Conservation (phyloP, 2,888 invertebrate genomes). For the Cosmia pyralina region DNA sequence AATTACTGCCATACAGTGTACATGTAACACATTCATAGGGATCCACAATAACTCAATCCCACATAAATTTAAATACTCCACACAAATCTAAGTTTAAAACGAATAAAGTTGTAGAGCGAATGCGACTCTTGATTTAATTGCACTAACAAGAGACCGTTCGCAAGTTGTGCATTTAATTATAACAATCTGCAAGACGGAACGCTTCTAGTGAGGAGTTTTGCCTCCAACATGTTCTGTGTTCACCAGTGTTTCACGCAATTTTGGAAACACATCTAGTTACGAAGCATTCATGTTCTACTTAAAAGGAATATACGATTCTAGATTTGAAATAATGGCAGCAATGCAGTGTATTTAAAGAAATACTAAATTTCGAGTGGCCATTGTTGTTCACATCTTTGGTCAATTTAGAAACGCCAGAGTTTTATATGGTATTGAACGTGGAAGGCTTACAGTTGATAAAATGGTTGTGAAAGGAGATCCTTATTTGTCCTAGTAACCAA, state of each 20-base stretch:
- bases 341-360: background rate
- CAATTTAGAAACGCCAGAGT: no score
- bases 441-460: background rate
- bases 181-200: slow-evolving; percentile 69
- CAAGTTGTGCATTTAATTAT: slow-evolving; percentile 77
- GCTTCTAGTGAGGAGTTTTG: slow-evolving; percentile 58
- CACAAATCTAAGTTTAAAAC: slow-evolving; percentile 68
- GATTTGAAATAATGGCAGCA: background rate
- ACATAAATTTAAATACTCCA: slow-evolving; percentile 41
- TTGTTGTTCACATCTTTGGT: no score
- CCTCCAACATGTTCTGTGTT: slow-evolving; percentile 58
- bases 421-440: background rate
- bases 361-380: no score
- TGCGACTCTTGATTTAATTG: slow-evolving; percentile 76
- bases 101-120: slow-evolving; percentile 69
- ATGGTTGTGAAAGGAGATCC: background rate
- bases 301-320: background rate
- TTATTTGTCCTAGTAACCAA: background rate
- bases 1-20: background rate
- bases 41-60: slow-evolving; percentile 20
- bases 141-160: slow-evolving; percentile 77
- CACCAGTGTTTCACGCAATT: slow-evolving; percentile 31
- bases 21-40: background rate
- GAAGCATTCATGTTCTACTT: slow-evolving; percentile 12
- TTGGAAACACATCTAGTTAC: slow-evolving; percentile 26